Evolutionary conservation across 2,113 vertebrate species (phyloP), one percentile per base, ranked within the genome.

Genomic region (Chascanopsetta lugubris): DNA sequence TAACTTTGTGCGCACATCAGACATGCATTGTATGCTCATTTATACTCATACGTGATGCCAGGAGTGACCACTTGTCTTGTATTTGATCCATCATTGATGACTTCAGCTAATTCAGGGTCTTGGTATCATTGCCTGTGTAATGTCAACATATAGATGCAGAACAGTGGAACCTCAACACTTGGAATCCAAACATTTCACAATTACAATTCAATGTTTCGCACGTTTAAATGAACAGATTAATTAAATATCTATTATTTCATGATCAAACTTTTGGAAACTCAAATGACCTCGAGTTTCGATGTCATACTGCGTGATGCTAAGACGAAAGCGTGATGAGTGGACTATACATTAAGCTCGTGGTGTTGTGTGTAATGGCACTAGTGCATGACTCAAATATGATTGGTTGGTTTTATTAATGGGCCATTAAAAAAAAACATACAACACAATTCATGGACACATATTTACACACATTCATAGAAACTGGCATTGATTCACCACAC

Each of bases 351-450:
- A n/a, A 38, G 34, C 13, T 15, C 34, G 17, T 5, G 11, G 34
- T 15, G 13, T 5, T 38, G 34, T 38, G 34, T 38, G 34, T 15
- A 38, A 42, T 5, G 43, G n/a, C 8, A 54, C 27, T 27, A 43
- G 3, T 20, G 2, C 20, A 18, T 17, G 62, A 6, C 22, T 18
- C 11, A 17, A 8, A 27, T 17, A 17, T 0, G 55, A 42, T 72
- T 70, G 0, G 55, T 67, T 20, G 50, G 8, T 13, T 42, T 82
- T 59, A 43, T 58, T 20, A 42, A 8, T 3, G 7, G 3, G 80
- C 87, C 84, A 87, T 84, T 87, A 77, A 67, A 86, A 79, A 84
- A 47, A 77, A 57, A 48, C 17, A 24, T 47, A 80, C 22, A 77
- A 20, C 20, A 45, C 12, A 2, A 18, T 75, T 40, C 30, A 72